Evolutionary conservation across 2,888 invertebrate species (phyloP).

Genomic region (Cerastis rubricosa): DNA sequence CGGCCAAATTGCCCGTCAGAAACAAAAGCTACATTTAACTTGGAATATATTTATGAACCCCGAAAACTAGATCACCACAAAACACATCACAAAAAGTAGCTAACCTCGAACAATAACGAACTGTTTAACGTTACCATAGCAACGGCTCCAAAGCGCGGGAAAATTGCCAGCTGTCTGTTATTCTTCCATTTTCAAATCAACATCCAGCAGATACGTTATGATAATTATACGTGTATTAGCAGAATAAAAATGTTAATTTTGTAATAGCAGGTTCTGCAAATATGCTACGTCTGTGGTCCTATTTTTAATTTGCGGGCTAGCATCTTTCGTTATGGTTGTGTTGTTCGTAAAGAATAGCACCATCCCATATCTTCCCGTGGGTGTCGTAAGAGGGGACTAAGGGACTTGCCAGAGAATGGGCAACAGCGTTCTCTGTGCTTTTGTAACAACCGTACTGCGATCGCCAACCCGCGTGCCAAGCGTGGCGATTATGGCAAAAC

Average conservation of each 20-base stretch:
- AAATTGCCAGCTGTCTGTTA: conserved; percentile 48
- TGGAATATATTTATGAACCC: neutral
- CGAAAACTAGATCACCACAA: conserved; percentile 29
- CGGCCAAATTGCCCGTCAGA: neutral
- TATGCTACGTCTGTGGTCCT: neutral
- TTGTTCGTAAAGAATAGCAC: no score
- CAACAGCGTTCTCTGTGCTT: no score
- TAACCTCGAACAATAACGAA: conserved; percentile 32
- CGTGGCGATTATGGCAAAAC: no score
- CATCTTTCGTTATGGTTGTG: neutral
- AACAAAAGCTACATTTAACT: neutral
- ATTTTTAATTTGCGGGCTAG: neutral
- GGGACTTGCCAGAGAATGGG: no score
- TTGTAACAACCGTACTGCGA: no score
- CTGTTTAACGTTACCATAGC: conserved; percentile 34
- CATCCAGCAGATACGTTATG: conserved; percentile 52
- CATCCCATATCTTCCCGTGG: no score
- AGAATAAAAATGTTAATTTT: conserved; percentile 53
- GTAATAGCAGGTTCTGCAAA: conserved; percentile 14
- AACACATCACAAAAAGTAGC: conserved; percentile 29
- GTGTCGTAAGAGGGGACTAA: no score
- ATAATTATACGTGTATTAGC: conserved; percentile 43
- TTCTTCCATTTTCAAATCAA: conserved; percentile 62
- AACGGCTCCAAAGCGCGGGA: conserved; percentile 45
- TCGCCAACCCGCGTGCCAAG: no score